Evolutionary conservation across 2,113 vertebrate species (phyloP), one percentile per base, ranked within the genome.

Genomic region (Plestiodon gilberti): DNA sequence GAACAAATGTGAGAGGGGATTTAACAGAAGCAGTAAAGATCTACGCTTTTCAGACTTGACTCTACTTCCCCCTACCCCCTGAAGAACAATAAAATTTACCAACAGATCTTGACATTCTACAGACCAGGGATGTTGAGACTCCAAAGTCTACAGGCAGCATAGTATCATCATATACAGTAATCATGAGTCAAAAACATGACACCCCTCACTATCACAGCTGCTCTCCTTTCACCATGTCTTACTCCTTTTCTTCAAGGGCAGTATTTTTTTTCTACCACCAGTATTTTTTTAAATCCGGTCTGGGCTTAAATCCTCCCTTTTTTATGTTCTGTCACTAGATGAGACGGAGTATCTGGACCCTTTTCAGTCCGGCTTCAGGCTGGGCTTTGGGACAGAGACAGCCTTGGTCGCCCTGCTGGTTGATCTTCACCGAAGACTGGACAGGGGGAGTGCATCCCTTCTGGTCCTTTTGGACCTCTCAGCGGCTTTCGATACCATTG

Each of bases 11-110:
- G 75, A 83, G 64, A 93, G 14, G 91, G 30, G 94, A 92, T 91
- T 93, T 79, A 92, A 76, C 84, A 93, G 77, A 94, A 87, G 77
- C 79, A 91, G 78, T 90, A 92, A 73, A 90, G 89, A 93, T 89
- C 89, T 94, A 78, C 43, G 20, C 89, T 93, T 92, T 94, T 92
- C 33, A 33, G 35, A 70, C 3, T 2, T 43, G 11, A 3, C 38
- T 6, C 22, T 73, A 14, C 33, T 28, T 40, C 40, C 59, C 11
- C 38, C n/a, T n/a, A n/a, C 23, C 33, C 55, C 52, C 40, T 61
- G 28, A 74, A 81, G 38, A 81, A 48, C 18, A 65, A 83, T 75
- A 4, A 52, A 73, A 75, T 59, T 70, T 30, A 57, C 52, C 23
- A 86, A 30, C 2, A 57, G n/a, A 78, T 78, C 33, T 77, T 33